A percentile compares a stretch with the other conserved stretches of the same genome.
Evolutionary conservation across 2,113 vertebrate species (phyloP).

Genomic region (Esox niger): DNA sequence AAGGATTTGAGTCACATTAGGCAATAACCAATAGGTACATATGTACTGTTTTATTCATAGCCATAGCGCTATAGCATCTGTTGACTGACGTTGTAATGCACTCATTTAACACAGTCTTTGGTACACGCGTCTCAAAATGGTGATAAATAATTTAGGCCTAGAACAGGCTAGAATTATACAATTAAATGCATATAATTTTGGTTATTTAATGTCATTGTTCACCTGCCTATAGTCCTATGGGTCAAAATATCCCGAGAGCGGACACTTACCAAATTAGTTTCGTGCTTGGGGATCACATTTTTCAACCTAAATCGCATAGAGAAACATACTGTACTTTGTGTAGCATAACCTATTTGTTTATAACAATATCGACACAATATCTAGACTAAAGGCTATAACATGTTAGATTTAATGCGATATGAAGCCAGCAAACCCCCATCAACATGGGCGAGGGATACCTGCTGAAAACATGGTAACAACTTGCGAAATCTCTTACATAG

Average conservation of each 20-base stretch:
- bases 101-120: no score
- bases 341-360: no score
- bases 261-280: no score
- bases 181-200: background rate
- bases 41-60: no score
- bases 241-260: background rate
- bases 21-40: no score
- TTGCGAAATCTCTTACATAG: constrained; percentile 39
- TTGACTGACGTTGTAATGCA: no score
- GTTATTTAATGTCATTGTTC: background rate
- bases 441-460: background rate
- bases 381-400: background rate
- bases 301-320: background rate
- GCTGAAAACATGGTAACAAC: constrained; percentile 17
- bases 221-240: background rate
- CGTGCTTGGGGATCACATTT: background rate
- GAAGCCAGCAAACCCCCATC: background rate
- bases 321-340: background rate
- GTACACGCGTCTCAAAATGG: no score
- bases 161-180: no score
- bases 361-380: background rate
- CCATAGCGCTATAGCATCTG: no score
- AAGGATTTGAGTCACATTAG: no score
- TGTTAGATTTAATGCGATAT: background rate
- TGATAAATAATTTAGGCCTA: no score